phyloP scores from a whole-genome alignment of 2,888 invertebrate species.

The Copidosoma aretas region DNA sequence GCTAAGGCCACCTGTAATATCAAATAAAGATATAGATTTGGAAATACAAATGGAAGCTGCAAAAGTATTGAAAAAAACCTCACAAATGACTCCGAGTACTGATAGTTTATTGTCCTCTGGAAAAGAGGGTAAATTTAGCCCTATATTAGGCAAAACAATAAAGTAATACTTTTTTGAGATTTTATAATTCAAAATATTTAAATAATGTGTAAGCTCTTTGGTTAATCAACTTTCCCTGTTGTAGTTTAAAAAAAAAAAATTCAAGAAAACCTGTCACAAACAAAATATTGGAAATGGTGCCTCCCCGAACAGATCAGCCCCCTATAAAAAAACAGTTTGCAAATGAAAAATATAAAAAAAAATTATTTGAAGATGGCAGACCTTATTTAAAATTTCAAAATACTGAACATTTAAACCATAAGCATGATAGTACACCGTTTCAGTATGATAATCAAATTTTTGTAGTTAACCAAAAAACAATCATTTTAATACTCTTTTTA shows the following conservation, averaged over 20 bases:
- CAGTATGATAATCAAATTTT: constrained; percentile 14
- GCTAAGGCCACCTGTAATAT: not conserved
- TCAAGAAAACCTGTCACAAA: not conserved
- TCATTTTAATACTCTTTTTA: not conserved
- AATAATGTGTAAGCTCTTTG: constrained; percentile 11
- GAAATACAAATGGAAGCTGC: constrained; percentile 21
- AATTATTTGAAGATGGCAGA: constrained; percentile 31
- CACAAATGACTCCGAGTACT: constrained; percentile 26
- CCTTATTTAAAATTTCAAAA: constrained; percentile 12
- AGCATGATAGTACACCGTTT: not conserved
- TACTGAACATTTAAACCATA: not conserved
- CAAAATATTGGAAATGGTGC: constrained; percentile 4
- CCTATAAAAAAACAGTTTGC: constrained; percentile 9
- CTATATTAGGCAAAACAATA: constrained; percentile 12
- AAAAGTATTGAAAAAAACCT: constrained; percentile 23
- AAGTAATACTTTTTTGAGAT: too few relatives aligned
- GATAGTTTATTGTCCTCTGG: constrained; percentile 12
- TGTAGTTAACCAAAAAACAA: not conserved
- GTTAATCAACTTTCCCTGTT: not conserved
- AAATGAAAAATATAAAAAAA: constrained; percentile 35
- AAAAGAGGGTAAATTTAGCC: constrained; percentile 19
- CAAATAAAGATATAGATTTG: constrained; percentile 1
- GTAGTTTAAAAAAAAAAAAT: constrained; percentile 8
- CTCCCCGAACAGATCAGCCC: constrained; percentile 6
- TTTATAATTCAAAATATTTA: too few relatives aligned